Evolutionary conservation across 2,888 invertebrate species (phyloP).

Genomic region (Oxycera nigricornis): DNA sequence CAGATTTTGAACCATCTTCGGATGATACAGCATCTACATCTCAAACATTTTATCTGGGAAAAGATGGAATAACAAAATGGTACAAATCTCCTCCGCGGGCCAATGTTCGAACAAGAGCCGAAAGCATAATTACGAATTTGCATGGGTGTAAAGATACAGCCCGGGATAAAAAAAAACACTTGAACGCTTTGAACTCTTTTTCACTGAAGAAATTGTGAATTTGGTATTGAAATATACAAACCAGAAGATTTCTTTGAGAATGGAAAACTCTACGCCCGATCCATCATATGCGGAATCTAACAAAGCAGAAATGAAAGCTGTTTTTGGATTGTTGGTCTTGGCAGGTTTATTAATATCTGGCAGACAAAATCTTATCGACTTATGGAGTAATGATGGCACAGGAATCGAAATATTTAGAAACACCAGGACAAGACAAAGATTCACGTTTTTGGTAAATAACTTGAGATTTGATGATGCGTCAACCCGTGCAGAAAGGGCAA

Average conservation of each 20-base stretch:
- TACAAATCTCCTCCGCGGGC: background rate
- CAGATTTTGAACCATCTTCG: background rate
- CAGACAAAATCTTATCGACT: no score
- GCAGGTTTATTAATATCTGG: background rate
- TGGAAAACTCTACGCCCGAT: background rate
- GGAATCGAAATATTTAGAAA: background rate
- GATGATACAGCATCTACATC: no score
- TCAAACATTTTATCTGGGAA: no score
- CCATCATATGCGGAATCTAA: background rate
- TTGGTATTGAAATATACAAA: background rate
- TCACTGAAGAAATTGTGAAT: background rate
- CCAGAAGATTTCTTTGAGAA: background rate
- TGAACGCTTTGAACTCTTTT: background rate
- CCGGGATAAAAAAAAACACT: background rate
- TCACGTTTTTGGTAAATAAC: no score
- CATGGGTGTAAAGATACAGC: background rate
- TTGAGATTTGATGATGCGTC: background rate
- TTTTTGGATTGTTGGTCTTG: background rate
- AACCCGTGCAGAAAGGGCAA: background rate
- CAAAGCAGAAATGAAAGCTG: no score
- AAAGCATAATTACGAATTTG: background rate
- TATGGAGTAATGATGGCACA: background rate
- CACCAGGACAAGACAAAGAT: background rate
- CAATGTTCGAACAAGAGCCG: background rate
- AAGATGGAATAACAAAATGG: no score